A percentile compares a stretch with the other conserved stretches of the same genome.
phyloP scores from a whole-genome alignment of 1,140 invertebrate genomes.

The Archivesica marissinica region DNA sequence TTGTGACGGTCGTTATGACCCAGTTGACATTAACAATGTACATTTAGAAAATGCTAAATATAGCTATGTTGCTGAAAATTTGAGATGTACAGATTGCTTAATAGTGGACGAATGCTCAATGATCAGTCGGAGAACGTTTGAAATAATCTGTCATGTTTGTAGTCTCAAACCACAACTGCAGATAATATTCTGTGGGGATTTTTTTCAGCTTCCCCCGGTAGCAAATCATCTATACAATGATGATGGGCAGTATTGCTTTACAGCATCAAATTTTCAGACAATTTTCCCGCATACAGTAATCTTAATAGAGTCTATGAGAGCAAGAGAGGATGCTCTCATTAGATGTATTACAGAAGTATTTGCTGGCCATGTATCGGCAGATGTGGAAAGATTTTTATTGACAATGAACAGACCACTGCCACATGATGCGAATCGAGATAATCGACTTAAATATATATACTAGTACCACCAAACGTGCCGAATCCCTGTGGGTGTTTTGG shows the following conservation, averaged over 20 bases:
- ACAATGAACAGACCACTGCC: too few relatives aligned
- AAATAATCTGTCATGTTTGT: background rate
- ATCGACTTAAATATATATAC: too few relatives aligned
- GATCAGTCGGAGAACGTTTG: constrained; percentile 2
- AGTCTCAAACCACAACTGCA: background rate
- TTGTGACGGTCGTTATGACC: too few relatives aligned
- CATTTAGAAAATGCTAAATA: too few relatives aligned
- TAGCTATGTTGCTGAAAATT: too few relatives aligned
- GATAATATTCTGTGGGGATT: constrained; percentile 22
- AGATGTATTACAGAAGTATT: background rate
- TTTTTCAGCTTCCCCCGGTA: constrained; percentile 23
- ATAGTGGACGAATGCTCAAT: constrained; percentile 5
- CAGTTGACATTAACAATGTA: too few relatives aligned
- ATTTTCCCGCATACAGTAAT: background rate
- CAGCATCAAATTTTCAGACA: background rate
- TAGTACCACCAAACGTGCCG: too few relatives aligned
- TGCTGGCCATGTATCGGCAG: background rate
- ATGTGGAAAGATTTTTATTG: too few relatives aligned
- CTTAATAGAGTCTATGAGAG: background rate
- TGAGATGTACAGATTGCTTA: constrained; percentile 12
- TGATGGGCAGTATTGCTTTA: background rate
- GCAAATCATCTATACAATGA: constrained; percentile 25
- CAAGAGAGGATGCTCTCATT: background rate
- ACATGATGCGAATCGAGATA: too few relatives aligned
- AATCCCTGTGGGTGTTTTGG: too few relatives aligned